Evolutionary conservation across 2,113 vertebrate genomes (phyloP), one percentile per base, ranked within the genome.

Genomic region (Rana temporaria): DNA sequence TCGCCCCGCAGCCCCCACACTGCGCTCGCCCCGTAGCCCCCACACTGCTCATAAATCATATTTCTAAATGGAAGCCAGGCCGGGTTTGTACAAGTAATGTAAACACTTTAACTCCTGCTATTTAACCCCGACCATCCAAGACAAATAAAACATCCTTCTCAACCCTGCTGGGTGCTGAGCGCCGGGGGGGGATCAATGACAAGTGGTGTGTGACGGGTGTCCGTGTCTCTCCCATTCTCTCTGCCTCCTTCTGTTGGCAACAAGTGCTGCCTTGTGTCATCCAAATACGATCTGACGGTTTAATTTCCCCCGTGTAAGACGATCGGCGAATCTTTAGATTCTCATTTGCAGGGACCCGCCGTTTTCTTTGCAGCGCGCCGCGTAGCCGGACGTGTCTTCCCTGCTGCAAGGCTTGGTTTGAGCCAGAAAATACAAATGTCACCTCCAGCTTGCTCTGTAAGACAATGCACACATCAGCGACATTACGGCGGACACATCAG

Each of bases 51-150:
- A 82, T 82, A 74, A 74, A 82, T 82, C 80, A 74, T 66, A 1
- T 62, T 17, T 59, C 24, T 74, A 38, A 82, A 74, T 74, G 26
- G 60, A 65, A 48, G 17, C 60, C 24, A 53, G 69, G 59, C 70
- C 55, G 60, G 70, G 70, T 74, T 74, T 74, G 66, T 74, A 48
- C 64, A 66, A 74, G 24, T n/a, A 82, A 82, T 57, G 80, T 67
- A 66, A 82, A 82, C 30, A 82, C 38, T 82, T 65, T 66, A 74
- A 82, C 80, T 74, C n/a, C 60, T 66, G 62, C 66, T 66, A 24
- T 42, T 65, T 66, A 74, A 74, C 80, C 80, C 60, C 59, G 60
- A 66, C 16, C 26, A 24, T 73, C 79, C 70, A 82, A 74, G 48
- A 66, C 63, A 74, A 82, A 82, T 65, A 82, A 12, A 57, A 19